Conservation (phyloP, 2,888 invertebrate species). For the Tholera decimalis region DNA sequence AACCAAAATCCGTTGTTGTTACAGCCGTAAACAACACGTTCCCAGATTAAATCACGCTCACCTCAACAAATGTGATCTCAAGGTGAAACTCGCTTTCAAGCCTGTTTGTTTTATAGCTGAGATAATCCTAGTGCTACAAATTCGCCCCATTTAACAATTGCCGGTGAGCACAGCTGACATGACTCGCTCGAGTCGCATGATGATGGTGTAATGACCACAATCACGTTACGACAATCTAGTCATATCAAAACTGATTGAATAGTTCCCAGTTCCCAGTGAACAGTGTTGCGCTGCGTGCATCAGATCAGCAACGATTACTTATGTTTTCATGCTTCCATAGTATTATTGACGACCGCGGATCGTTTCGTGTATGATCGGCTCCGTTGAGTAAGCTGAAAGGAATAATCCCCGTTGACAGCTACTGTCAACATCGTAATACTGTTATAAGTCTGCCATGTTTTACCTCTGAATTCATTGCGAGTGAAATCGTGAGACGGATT, state of each 20-base stretch:
- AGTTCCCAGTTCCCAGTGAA: constrained; percentile 49
- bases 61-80: constrained; percentile 57
- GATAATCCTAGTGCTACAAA: constrained; percentile 54
- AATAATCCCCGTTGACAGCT: constrained; percentile 69
- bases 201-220: constrained; percentile 45
- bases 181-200: constrained; percentile 38
- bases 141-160: constrained; percentile 54
- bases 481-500: constrained; percentile 13
- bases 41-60: constrained; percentile 49
- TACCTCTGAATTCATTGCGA: constrained; percentile 31
- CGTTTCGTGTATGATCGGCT: constrained; percentile 64
- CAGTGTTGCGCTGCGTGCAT: constrained; percentile 34
- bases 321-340: constrained; percentile 58
- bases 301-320: constrained; percentile 12
- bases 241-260: constrained; percentile 52
- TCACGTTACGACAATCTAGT: constrained; percentile 42
- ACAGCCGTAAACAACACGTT: constrained; percentile 47
- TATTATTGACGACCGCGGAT: constrained; percentile 70
- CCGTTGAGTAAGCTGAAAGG: constrained; percentile 68
- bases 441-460: constrained; percentile 33
- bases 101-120: constrained; percentile 48
- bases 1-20: constrained; percentile 37
- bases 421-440: constrained; percentile 57
- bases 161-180: constrained; percentile 39
- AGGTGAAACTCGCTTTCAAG: constrained; percentile 60